These are phyloP conservation scores for Chiroxiphia lanceolata DNA, from an alignment of 2,797 vertebrate genomes.

Conservation along the genomic window DNA sequence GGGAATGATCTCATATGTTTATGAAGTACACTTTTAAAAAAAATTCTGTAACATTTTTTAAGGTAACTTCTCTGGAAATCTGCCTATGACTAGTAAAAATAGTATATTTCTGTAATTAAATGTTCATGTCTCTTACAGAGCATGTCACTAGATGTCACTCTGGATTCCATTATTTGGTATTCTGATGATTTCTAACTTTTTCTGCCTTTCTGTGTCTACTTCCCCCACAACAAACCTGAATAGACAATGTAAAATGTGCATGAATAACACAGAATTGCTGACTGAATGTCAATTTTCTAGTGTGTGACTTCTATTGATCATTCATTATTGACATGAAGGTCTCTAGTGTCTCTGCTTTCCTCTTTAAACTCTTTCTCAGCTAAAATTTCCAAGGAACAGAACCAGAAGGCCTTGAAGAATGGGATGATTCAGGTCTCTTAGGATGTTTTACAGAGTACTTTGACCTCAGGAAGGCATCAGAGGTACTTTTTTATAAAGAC, in stretches of 20 bases:
- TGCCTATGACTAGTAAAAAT: background rate
- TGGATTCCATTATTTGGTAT: constrained; percentile 71
- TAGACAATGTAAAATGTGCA: constrained; percentile 76
- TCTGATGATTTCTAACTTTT: constrained; percentile 66
- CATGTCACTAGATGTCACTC: constrained; percentile 79
- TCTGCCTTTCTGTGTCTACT: constrained; percentile 51
- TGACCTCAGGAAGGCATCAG: constrained; percentile 75
- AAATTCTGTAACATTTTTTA: background rate
- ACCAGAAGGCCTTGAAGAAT: constrained; percentile 69
- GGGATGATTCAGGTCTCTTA: constrained; percentile 73
- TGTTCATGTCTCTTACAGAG: constrained; percentile 58
- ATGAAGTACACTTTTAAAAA: background rate
- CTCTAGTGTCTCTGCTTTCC: constrained; percentile 75
- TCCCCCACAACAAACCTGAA: constrained; percentile 53
- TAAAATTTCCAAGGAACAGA: constrained; percentile 76
- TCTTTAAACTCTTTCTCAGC: constrained; percentile 78
- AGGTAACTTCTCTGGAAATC: background rate
- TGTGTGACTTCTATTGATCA: constrained; percentile 81
- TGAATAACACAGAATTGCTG: constrained; percentile 75
- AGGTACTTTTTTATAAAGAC: constrained; percentile 71
- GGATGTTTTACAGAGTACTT: constrained; percentile 78
- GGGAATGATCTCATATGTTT: background rate
- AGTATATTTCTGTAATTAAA: constrained; percentile 29
- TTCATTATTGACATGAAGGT: constrained; percentile 84
- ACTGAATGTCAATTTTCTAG: constrained; percentile 80